Evolutionary conservation across 2,888 invertebrate genomes (phyloP).

Genomic region (Xestia c-nigrum): DNA sequence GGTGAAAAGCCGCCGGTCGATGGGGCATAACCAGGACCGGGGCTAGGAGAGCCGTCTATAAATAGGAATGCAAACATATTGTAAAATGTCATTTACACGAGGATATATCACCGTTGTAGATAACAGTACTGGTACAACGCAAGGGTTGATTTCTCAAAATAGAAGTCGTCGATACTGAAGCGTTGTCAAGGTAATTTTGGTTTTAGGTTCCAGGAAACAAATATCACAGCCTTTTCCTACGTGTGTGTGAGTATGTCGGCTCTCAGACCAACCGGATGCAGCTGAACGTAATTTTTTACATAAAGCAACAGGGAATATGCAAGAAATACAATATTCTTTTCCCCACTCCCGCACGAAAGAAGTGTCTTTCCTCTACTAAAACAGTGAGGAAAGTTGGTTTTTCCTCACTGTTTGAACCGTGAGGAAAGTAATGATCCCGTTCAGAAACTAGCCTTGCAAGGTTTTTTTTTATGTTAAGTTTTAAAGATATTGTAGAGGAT

Average conservation of each 20-base stretch:
- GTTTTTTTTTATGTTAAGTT: no score
- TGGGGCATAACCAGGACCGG: constrained; percentile 82
- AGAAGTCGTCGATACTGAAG: not conserved
- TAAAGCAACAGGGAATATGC: not conserved
- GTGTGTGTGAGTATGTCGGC: not conserved
- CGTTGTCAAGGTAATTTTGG: not conserved
- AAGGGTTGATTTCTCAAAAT: not conserved
- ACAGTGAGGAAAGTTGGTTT: no score
- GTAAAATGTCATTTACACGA: not conserved
- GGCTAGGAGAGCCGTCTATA: constrained; percentile 85
- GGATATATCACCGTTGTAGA: not conserved
- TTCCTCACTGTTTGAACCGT: no score
- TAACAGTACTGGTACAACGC: not conserved
- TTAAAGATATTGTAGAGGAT: no score
- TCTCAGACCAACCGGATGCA: not conserved
- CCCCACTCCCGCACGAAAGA: no score
- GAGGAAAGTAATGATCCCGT: no score
- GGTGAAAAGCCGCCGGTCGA: constrained; percentile 84
- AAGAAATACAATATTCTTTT: no score
- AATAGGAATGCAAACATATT: constrained; percentile 37
- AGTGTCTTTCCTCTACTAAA: no score
- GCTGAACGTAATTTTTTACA: not conserved
- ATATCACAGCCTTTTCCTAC: not conserved
- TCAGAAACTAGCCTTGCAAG: no score
- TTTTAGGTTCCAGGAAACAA: not conserved